phyloP scores from a whole-genome alignment of 2,888 invertebrate species.

The Exocentrus adspersus region DNA sequence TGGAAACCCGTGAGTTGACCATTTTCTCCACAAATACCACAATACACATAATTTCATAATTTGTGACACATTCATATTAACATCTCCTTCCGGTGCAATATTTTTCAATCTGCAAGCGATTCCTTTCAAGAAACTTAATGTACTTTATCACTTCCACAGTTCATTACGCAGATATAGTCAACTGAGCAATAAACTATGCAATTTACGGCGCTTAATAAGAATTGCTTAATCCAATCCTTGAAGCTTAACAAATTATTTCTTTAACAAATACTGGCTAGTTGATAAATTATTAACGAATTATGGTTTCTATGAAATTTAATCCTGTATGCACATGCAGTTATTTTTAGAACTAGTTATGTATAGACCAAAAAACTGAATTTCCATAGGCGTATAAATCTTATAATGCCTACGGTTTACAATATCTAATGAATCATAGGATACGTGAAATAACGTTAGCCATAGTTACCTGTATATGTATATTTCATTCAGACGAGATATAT shows the following conservation, averaged over 20 bases:
- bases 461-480: conserved; percentile 14
- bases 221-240: conserved; percentile 15
- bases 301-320: conserved; percentile 17
- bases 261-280: conserved; percentile 3
- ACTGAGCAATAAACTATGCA: background rate
- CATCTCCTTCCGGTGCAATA: background rate
- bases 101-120: background rate
- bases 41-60: background rate
- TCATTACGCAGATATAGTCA: conserved; percentile 9
- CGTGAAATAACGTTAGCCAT: conserved; percentile 20
- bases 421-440: conserved; percentile 17
- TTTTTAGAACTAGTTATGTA: conserved; percentile 21
- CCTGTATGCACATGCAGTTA: background rate
- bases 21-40: background rate
- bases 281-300: conserved; percentile 18
- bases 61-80: background rate
- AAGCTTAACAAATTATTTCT: conserved; percentile 16
- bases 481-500: conserved; percentile 5
- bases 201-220: conserved; percentile 12
- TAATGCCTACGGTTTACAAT: conserved; percentile 16
- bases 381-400: conserved; percentile 18
- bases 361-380: conserved; percentile 20
- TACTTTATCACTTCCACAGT: conserved; percentile 3
- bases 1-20: no score
- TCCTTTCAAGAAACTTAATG: background rate